Conservation (phyloP, 2,888 invertebrate species). For the Rhamphomyia laevipes region DNA sequence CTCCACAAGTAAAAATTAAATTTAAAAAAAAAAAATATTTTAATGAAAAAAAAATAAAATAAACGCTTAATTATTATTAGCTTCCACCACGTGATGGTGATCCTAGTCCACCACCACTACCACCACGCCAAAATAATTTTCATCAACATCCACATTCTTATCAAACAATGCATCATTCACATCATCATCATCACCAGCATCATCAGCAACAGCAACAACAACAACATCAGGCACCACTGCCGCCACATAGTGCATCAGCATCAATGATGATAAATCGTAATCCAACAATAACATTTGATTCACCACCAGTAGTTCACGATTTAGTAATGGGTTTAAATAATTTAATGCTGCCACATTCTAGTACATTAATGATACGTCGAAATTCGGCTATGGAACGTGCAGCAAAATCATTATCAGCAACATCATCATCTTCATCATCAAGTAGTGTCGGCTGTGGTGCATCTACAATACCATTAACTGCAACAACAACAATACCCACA, state of each 20-base stretch:
- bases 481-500: constrained; percentile 12
- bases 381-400: constrained; percentile 39
- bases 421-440: constrained; percentile 10
- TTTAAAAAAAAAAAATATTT: too few species aligned
- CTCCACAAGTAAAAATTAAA: constrained; percentile 40
- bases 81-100: constrained; percentile 59
- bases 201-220: background rate
- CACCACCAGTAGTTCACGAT: constrained; percentile 10
- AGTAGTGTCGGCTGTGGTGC: constrained; percentile 36
- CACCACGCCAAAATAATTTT: constrained; percentile 40
- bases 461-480: constrained; percentile 15
- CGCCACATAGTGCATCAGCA: background rate
- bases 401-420: constrained; percentile 16
- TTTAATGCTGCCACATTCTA: constrained; percentile 42
- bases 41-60: constrained; percentile 18
- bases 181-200: background rate
- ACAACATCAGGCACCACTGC: background rate
- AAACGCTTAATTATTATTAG: constrained; percentile 16
- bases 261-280: background rate
- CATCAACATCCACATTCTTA: background rate
- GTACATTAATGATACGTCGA: constrained; percentile 44
- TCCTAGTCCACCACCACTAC: constrained; percentile 53
- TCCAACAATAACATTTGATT: constrained; percentile 11
- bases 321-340: constrained; percentile 35
- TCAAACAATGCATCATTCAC: background rate